phyloP scores from a whole-genome alignment of 2,113 vertebrate genomes.

The Bubo scandiacus region DNA sequence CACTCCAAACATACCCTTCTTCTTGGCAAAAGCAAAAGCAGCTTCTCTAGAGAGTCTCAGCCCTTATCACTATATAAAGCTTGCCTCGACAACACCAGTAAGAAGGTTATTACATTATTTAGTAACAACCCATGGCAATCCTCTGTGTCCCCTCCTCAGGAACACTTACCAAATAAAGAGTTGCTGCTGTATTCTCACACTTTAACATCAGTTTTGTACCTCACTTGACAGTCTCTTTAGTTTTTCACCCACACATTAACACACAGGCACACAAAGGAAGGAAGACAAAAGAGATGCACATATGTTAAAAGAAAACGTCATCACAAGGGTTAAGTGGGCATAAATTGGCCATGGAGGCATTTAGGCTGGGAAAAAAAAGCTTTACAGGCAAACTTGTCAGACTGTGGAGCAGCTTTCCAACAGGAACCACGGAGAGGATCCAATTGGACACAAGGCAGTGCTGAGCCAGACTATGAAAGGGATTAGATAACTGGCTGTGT shows the following conservation, averaged over 20 bases:
- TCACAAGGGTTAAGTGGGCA: background rate
- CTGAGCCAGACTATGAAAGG: background rate
- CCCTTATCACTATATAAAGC: background rate
- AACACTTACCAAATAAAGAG: background rate
- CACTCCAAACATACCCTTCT: background rate
- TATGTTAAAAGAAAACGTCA: background rate
- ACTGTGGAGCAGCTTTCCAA: background rate
- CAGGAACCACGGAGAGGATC: background rate
- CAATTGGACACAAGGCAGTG: background rate
- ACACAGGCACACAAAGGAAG: rapidly evolving
- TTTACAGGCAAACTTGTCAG: background rate
- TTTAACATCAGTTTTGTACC: background rate
- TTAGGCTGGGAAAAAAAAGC: background rate
- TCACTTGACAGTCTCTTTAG: background rate
- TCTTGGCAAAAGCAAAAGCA: background rate
- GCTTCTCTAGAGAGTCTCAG: background rate
- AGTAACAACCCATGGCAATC: background rate
- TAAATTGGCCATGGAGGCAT: background rate
- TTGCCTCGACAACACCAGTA: background rate
- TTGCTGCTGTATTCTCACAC: background rate
- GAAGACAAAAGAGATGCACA: background rate
- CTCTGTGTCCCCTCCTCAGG: background rate
- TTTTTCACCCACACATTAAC: background rate
- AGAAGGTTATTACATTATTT: background rate
- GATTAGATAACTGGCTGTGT: background rate